Percentiles rank a stretch among this genome's conserved stretches.
These are phyloP conservation scores for Eumaeus atala DNA, from an alignment of 1,140 invertebrate genomes.

Conservation along the genomic window DNA sequence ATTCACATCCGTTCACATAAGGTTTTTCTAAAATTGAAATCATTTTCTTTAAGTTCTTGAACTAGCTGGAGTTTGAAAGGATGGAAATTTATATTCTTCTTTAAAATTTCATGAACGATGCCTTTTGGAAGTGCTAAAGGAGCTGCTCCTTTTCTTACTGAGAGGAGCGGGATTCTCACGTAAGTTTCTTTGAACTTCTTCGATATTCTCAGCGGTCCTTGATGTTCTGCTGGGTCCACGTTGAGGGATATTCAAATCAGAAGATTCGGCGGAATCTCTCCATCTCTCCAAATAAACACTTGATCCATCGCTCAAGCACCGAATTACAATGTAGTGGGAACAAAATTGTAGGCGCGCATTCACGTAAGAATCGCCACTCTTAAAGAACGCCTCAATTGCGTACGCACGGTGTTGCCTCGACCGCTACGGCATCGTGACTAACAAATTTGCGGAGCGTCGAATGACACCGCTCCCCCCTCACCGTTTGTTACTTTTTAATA, in stretches of 20 bases:
- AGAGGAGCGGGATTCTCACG: conserved; percentile 18
- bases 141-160: too few species aligned
- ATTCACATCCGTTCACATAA: neutral
- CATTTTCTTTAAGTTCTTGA: neutral
- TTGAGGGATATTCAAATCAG: conserved; percentile 12
- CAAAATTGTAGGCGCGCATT: conserved; percentile 14
- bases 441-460: conserved; percentile 20
- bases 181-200: conserved; percentile 20
- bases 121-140: too few species aligned
- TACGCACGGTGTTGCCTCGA: conserved; percentile 16
- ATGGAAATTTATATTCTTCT: neutral
- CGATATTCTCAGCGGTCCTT: conserved; percentile 21
- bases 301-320: conserved; percentile 15
- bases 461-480: conserved; percentile 10
- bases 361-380: conserved; percentile 7
- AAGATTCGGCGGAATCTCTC: conserved; percentile 11
- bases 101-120: too few species aligned
- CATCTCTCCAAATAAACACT: conserved; percentile 24
- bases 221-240: conserved; percentile 17
- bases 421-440: conserved; percentile 22
- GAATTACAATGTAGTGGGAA: conserved; percentile 16
- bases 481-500: too few species aligned
- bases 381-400: conserved; percentile 19
- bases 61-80: neutral
- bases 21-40: neutral